Conservation (phyloP, 2,113 vertebrate genomes). For the Oncorhynchus masou region DNA sequence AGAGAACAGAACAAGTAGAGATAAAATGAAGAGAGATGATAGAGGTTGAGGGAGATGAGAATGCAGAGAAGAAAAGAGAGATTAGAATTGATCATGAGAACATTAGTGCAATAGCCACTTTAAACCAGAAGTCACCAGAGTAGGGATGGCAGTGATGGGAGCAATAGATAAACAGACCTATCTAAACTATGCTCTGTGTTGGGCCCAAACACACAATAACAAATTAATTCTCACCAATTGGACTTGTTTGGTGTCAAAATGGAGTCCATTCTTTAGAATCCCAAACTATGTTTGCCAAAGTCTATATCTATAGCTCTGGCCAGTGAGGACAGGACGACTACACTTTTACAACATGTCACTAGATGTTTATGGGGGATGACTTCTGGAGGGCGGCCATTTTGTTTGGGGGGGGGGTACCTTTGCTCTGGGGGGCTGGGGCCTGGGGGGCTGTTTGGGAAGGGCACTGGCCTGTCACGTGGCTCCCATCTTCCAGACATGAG, state of each 20-base stretch:
- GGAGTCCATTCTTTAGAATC: too few species aligned
- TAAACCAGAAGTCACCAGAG: constrained; percentile 17
- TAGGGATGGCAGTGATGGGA: constrained; percentile 15
- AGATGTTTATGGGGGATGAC: constrained; percentile 40
- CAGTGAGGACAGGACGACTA: neutral
- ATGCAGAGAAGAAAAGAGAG: neutral
- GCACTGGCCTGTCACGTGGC: constrained; percentile 72
- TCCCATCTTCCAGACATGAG: constrained; percentile 78
- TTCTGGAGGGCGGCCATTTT: constrained; percentile 49
- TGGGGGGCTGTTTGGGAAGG: constrained; percentile 60
- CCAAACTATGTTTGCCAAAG: constrained; percentile 28
- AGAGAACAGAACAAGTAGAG: neutral
- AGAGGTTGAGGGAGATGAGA: neutral
- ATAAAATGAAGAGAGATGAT: constrained; percentile 10
- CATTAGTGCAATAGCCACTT: neutral
- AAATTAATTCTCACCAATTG: constrained; percentile 28
- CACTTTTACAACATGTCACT: constrained; percentile 5
- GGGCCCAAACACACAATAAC: constrained; percentile 27
- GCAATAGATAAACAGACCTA: too few species aligned
- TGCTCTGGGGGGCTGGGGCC: constrained; percentile 64
- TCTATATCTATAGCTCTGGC: neutral
- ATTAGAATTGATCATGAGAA: neutral
- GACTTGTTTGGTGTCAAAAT: neutral
- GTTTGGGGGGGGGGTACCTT: constrained; percentile 74
- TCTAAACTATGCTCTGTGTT: neutral